Evolutionary conservation across 2,797 vertebrate species (phyloP).

Genomic region (Pipistrellus nathusii): DNA sequence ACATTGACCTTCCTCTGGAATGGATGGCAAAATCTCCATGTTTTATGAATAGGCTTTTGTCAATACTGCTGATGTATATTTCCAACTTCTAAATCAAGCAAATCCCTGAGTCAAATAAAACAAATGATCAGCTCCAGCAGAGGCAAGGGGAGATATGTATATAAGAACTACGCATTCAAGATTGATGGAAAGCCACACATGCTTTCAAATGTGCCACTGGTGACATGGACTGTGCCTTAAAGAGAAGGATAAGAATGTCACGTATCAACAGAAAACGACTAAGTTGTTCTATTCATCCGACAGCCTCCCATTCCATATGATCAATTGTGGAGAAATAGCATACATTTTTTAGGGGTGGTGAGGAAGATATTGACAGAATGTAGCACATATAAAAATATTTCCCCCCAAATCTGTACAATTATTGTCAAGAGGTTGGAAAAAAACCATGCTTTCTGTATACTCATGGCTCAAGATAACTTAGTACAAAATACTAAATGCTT

Average conservation of each 20-base stretch:
- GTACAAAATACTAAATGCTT: neutral
- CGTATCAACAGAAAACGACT: constrained; percentile 42
- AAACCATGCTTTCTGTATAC: neutral
- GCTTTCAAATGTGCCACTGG: neutral
- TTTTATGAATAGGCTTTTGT: constrained; percentile 85
- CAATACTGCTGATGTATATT: constrained; percentile 82
- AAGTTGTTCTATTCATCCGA: neutral
- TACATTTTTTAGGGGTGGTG: neutral
- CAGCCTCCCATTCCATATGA: neutral
- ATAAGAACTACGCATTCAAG: neutral
- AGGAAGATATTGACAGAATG: neutral
- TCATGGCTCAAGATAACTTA: neutral
- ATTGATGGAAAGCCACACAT: neutral
- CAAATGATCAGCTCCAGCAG: constrained; percentile 66
- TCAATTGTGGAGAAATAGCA: neutral
- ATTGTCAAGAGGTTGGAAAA: neutral
- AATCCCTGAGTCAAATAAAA: constrained; percentile 80
- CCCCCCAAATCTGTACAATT: neutral
- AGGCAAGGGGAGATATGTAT: constrained; percentile 44
- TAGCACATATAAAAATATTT: neutral
- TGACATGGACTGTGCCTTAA: constrained; percentile 21
- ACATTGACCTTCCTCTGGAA: constrained; percentile 85
- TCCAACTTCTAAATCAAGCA: constrained; percentile 82
- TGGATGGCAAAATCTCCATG: constrained; percentile 75
- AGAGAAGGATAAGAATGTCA: constrained; percentile 31